A percentile compares a stretch with the other conserved stretches of the same genome.
Evolutionary conservation across 1,140 invertebrate species (phyloP).

Genomic region (Trichomalopsis sarcophagae): DNA sequence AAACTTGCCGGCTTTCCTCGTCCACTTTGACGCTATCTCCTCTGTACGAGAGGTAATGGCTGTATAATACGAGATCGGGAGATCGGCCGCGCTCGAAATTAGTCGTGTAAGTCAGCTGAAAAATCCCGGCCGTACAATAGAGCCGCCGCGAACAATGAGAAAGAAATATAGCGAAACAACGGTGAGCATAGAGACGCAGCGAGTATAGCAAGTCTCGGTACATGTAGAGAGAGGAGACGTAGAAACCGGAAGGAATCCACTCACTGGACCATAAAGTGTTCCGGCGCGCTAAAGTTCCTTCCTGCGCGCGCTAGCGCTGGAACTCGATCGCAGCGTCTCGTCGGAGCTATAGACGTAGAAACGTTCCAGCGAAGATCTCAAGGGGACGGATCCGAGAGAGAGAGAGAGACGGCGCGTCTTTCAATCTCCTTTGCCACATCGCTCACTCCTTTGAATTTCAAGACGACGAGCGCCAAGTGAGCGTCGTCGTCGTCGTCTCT

Average conservation of each 20-base stretch:
- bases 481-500: background rate
- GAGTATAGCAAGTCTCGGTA: background rate
- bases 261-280: conserved; percentile 48
- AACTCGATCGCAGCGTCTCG: conserved; percentile 25
- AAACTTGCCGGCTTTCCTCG: background rate
- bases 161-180: background rate
- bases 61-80: background rate
- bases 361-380: conserved; percentile 25
- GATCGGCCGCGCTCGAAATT: too few relatives aligned
- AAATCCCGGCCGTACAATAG: background rate
- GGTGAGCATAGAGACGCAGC: background rate
- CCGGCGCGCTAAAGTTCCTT: conserved; percentile 44
- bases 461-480: conserved; percentile 27
- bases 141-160: background rate
- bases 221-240: background rate
- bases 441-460: conserved; percentile 41
- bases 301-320: background rate
- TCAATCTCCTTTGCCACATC: conserved; percentile 41
- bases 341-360: background rate
- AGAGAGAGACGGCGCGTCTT: conserved; percentile 12
- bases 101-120: background rate
- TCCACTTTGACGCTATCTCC: background rate
- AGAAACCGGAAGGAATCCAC: conserved; percentile 44
- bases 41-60: background rate
- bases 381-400: conserved; percentile 24